These are phyloP conservation scores for Novumbra hubbsi DNA, from an alignment of 2,797 vertebrate species.

Conservation along the genomic window DNA sequence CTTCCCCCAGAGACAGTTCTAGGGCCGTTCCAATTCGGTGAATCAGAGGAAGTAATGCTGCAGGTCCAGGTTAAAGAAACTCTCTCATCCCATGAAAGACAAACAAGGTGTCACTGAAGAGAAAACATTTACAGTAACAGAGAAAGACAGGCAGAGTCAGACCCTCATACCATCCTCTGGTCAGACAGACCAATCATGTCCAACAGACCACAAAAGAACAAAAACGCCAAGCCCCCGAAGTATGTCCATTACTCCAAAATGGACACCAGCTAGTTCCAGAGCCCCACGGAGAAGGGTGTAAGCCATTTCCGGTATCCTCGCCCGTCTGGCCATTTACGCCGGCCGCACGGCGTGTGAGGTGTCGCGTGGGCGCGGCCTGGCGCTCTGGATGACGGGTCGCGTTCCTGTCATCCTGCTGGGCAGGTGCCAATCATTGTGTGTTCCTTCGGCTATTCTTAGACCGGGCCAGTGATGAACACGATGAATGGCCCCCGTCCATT, in stretches of 20 bases:
- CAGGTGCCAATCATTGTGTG: constrained; percentile 56
- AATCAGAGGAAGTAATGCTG: neutral
- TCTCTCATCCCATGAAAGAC: neutral
- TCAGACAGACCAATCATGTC: neutral
- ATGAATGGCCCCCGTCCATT: constrained; percentile 32
- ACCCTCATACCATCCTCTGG: neutral
- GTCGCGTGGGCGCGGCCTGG: constrained; percentile 3
- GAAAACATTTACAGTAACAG: neutral
- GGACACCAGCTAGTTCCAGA: neutral
- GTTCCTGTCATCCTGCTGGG: constrained; percentile 40
- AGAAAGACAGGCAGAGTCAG: neutral
- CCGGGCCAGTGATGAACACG: constrained; percentile 30
- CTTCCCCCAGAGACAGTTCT: constrained; percentile 22
- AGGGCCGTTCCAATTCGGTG: neutral
- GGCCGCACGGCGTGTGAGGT: neutral
- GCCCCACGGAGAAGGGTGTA: neutral
- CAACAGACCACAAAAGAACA: neutral
- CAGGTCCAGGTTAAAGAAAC: neutral
- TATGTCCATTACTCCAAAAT: neutral
- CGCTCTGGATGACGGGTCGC: constrained; percentile 60
- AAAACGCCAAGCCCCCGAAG: neutral
- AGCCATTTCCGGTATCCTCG: constrained; percentile 29
- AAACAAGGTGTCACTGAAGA: neutral
- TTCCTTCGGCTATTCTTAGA: constrained; percentile 61
- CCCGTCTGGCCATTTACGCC: neutral